Evolutionary conservation across 2,797 vertebrate species (phyloP).

Genomic region (Hafferia zeledoni): DNA sequence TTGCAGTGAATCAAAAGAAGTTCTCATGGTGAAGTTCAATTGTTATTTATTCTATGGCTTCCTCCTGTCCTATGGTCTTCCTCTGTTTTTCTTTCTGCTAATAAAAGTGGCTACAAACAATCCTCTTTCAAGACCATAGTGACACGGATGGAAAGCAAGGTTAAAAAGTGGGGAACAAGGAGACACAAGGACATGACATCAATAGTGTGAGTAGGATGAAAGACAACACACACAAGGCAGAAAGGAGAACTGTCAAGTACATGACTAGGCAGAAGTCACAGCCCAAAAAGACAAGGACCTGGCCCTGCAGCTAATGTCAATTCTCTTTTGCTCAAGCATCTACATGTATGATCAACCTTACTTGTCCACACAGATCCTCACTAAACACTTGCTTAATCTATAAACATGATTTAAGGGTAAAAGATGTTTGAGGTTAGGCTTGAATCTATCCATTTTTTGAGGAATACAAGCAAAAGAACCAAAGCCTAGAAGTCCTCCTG

Average conservation of each 20-base stretch:
- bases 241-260: rapidly evolving
- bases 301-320: neutral
- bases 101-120: conserved; percentile 31
- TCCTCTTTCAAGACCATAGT: neutral
- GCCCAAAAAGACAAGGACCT: neutral
- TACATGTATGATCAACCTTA: neutral
- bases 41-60: conserved; percentile 42
- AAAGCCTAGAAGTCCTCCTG: neutral
- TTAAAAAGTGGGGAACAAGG: neutral
- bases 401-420: neutral
- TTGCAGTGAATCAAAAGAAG: conserved; percentile 27
- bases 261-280: neutral
- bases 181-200: neutral
- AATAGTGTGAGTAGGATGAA: neutral
- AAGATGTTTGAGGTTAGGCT: neutral
- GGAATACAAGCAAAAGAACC: neutral
- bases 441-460: neutral
- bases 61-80: conserved; percentile 33
- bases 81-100: conserved; percentile 37
- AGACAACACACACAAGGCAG: neutral
- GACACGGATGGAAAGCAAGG: neutral
- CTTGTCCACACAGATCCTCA: neutral
- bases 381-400: neutral
- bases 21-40: neutral
- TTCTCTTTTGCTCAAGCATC: neutral